Conservation (phyloP, 2,888 invertebrate species). For the Cryptocephalus primarius region DNA sequence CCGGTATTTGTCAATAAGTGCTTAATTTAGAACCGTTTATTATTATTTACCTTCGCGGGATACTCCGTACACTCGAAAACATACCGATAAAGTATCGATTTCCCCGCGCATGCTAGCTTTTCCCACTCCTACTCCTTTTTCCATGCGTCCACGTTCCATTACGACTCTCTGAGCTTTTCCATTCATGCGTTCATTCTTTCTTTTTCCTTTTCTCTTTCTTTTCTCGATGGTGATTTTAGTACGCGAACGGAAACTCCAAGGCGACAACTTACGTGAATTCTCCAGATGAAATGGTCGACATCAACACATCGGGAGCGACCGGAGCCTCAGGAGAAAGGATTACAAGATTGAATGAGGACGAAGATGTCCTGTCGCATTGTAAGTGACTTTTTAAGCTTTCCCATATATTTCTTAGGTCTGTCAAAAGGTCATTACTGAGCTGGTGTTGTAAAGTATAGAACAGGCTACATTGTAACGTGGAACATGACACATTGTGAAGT, state of each 20-base stretch:
- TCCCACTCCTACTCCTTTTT: neutral
- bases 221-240: conserved; percentile 1
- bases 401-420: too few species aligned
- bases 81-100: too few species aligned
- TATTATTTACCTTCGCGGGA: too few species aligned
- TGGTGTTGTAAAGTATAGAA: too few species aligned
- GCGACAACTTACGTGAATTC: conserved; percentile 35
- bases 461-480: too few species aligned
- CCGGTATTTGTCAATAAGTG: too few species aligned
- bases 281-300: conserved; percentile 54
- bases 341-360: conserved; percentile 28
- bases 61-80: too few species aligned
- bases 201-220: too few species aligned
- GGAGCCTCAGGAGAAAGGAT: conserved; percentile 16
- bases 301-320: conserved; percentile 42
- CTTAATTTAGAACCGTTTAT: too few species aligned
- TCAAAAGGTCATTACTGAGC: neutral
- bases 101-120: neutral
- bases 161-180: neutral
- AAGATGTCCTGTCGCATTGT: conserved; percentile 33
- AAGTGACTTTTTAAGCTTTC: conserved; percentile 20
- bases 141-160: neutral
- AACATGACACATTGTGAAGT: too few species aligned
- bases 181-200: too few species aligned
- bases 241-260: conserved; percentile 9